These are phyloP conservation scores for Bombylius major DNA, from an alignment of 2,888 invertebrate species.

Conservation along the genomic window DNA sequence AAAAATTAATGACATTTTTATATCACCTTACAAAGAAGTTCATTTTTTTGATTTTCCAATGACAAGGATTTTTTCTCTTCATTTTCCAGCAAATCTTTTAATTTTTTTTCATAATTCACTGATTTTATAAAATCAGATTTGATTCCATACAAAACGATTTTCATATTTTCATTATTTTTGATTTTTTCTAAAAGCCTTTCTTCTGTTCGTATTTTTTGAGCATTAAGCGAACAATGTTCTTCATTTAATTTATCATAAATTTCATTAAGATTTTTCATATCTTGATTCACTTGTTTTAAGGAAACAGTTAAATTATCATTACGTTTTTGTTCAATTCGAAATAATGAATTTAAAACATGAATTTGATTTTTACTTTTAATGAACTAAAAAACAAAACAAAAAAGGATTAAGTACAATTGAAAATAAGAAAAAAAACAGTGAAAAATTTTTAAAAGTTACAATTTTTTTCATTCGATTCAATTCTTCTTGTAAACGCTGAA, in stretches of 20 bases:
- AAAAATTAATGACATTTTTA: not conserved
- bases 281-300: constrained; percentile 18
- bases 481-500: constrained; percentile 18
- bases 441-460: constrained; percentile 16
- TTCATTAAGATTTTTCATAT: constrained; percentile 19
- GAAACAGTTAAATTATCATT: constrained; percentile 25
- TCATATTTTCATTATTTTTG: constrained; percentile 20
- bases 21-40: constrained; percentile 21
- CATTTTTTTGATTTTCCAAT: constrained; percentile 20
- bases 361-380: constrained; percentile 23
- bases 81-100: constrained; percentile 17
- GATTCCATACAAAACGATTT: constrained; percentile 15
- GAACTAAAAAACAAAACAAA: constrained; percentile 15
- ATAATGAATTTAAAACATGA: constrained; percentile 24
- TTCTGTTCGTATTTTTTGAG: not conserved
- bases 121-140: constrained; percentile 20
- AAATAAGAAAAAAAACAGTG: no score
- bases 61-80: constrained; percentile 20
- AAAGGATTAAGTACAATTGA: not conserved
- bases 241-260: constrained; percentile 20
- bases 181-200: constrained; percentile 18
- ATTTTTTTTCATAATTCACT: constrained; percentile 19
- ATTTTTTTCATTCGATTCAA: constrained; percentile 18
- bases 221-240: constrained; percentile 16
- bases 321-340: constrained; percentile 27